A percentile compares a stretch with the other conserved stretches of the same genome.
Evolutionary conservation across 2,797 vertebrate genomes (phyloP).

Genomic region (Protonibea diacanthus): DNA sequence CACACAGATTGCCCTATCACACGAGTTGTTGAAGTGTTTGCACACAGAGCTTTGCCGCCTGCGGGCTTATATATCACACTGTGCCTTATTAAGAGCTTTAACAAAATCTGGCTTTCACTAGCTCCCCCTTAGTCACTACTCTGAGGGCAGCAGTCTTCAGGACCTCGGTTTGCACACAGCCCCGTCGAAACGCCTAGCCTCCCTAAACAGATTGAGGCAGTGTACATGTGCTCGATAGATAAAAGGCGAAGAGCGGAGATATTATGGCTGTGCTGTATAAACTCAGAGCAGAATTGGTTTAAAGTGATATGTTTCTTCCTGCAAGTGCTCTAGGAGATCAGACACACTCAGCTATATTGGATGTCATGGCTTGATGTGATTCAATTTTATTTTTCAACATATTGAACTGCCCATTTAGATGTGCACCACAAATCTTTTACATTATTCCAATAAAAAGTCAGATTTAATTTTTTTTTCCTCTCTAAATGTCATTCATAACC

Average conservation of each 20-base stretch:
- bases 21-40: conserved; percentile 79
- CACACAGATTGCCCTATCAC: conserved; percentile 81
- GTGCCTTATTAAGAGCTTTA: conserved; percentile 83
- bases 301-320: conserved; percentile 60
- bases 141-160: conserved; percentile 67
- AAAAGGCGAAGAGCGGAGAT: conserved; percentile 68
- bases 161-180: conserved; percentile 69
- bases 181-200: conserved; percentile 63
- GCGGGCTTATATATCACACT: conserved; percentile 81
- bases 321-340: conserved; percentile 62
- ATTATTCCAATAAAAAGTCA: conserved; percentile 44
- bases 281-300: conserved; percentile 53
- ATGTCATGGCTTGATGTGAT: conserved; percentile 78
- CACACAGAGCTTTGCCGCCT: conserved; percentile 81
- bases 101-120: conserved; percentile 84
- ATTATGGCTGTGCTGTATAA: conserved; percentile 61
- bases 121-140: conserved; percentile 68
- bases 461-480: conserved; percentile 22
- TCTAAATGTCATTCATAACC: conserved; percentile 34
- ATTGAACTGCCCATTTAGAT: conserved; percentile 52
- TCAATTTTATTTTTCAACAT: conserved; percentile 57
- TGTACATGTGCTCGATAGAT: conserved; percentile 71
- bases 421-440: conserved; percentile 50
- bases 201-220: conserved; percentile 66
- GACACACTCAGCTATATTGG: conserved; percentile 65